phyloP scores from a whole-genome alignment of 2,113 vertebrate genomes.

The Dasyornis broadbenti region DNA sequence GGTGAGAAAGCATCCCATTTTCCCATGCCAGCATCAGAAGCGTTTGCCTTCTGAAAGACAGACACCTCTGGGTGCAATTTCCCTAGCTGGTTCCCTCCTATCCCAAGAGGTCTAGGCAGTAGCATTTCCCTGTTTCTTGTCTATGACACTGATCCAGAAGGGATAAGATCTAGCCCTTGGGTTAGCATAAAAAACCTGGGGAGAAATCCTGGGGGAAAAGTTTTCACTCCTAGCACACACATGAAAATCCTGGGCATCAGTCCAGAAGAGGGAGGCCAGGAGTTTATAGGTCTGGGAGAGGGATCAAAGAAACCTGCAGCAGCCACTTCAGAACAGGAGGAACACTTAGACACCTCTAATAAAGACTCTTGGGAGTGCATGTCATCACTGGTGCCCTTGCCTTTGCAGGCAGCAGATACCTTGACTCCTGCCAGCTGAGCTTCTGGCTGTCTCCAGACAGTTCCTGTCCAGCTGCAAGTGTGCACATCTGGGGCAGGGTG shows the following conservation, averaged over 20 bases:
- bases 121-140: not conserved
- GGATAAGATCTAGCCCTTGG: not conserved
- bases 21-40: not conserved
- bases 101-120: not conserved
- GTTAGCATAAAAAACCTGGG: not conserved
- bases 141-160: not conserved
- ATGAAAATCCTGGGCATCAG: not conserved
- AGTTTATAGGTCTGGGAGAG: not conserved
- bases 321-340: not conserved
- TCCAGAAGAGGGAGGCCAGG: not conserved
- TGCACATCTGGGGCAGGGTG: not conserved
- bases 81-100: not conserved
- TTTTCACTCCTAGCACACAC: not conserved
- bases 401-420: not conserved
- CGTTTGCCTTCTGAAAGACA: not conserved
- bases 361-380: not conserved
- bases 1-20: not conserved
- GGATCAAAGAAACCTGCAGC: conserved; percentile 12
- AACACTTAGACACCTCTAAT: not conserved
- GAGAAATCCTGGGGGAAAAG: not conserved
- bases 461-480: not conserved
- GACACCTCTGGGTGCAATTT: not conserved
- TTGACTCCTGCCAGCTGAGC: not conserved
- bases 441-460: not conserved
- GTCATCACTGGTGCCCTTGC: not conserved